These are phyloP conservation scores for Pangasius larnaudii DNA, from an alignment of 2,797 vertebrate genomes.

Conservation along the genomic window DNA sequence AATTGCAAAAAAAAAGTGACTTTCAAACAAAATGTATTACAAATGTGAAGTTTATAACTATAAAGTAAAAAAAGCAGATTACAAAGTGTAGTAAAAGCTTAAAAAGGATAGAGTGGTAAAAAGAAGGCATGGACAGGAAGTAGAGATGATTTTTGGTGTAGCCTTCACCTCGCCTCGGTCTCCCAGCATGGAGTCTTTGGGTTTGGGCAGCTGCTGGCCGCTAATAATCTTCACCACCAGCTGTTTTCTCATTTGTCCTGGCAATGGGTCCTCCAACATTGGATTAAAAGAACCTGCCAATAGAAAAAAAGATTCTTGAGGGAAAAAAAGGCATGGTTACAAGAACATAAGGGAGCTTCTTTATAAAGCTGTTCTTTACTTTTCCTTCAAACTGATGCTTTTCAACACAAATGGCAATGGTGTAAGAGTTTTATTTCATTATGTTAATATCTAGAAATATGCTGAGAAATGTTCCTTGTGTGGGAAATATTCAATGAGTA, in stretches of 20 bases:
- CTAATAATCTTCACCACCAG: constrained; percentile 93
- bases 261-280: constrained; percentile 86
- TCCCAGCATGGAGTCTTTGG: constrained; percentile 94
- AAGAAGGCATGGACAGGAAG: not conserved
- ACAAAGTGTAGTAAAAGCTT: not conserved
- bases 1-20: not conserved
- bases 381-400: not conserved
- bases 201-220: constrained; percentile 98
- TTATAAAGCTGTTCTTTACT: not conserved
- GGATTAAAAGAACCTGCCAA: constrained; percentile 88
- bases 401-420: not conserved
- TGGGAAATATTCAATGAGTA: not conserved
- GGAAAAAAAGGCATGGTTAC: not conserved
- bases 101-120: not conserved
- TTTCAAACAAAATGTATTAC: not conserved
- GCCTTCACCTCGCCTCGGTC: constrained; percentile 91
- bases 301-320: not conserved
- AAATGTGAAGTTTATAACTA: not conserved
- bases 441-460: not conserved
- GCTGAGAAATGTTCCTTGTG: not conserved
- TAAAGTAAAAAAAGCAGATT: not conserved
- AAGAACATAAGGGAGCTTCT: not conserved
- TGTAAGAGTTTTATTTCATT: not conserved
- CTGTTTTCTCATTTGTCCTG: constrained; percentile 90
- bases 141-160: not conserved